Percentiles rank a stretch among this genome's conserved stretches.
Conservation (phyloP, 2,888 invertebrate species). For the Ornithoptera priamus region DNA sequence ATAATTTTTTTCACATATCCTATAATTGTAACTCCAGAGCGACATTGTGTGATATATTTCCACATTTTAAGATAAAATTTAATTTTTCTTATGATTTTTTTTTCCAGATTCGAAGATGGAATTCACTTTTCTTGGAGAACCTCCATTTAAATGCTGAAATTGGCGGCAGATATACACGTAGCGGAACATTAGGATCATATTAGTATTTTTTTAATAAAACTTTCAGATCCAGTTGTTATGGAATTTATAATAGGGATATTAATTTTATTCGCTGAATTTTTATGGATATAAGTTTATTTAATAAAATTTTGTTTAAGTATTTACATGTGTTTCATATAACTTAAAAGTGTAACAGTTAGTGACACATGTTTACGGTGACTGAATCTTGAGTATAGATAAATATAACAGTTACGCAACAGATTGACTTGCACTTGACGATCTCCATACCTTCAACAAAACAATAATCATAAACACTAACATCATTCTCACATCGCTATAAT, state of each 20-base stretch:
- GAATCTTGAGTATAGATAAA: not conserved
- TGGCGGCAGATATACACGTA: slow-evolving; percentile 23
- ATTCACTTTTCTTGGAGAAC: slow-evolving; percentile 62
- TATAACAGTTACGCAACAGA: not conserved
- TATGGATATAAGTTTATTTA: slow-evolving; percentile 23
- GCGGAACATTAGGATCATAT: slow-evolving; percentile 11
- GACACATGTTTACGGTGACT: too few relatives aligned
- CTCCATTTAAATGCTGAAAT: slow-evolving; percentile 56
- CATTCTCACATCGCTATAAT: too few relatives aligned
- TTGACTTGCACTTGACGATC: slow-evolving; percentile 35
- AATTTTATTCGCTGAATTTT: slow-evolving; percentile 13
- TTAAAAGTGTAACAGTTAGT: too few relatives aligned
- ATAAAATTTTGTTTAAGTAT: slow-evolving; percentile 16
- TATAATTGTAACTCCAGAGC: too few relatives aligned
- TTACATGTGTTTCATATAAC: slow-evolving; percentile 10
- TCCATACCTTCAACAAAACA: slow-evolving; percentile 43
- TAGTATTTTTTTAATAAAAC: slow-evolving; percentile 16
- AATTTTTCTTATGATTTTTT: not conserved
- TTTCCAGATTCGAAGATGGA: slow-evolving; percentile 64
- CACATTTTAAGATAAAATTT: too few relatives aligned
- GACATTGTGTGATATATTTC: too few relatives aligned
- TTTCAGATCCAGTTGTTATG: slow-evolving; percentile 9
- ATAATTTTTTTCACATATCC: too few relatives aligned
- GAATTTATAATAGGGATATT: slow-evolving; percentile 29
- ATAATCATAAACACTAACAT: not conserved